Conservation (phyloP, 2,888 invertebrate genomes). For the Tenthredo mesomela region DNA sequence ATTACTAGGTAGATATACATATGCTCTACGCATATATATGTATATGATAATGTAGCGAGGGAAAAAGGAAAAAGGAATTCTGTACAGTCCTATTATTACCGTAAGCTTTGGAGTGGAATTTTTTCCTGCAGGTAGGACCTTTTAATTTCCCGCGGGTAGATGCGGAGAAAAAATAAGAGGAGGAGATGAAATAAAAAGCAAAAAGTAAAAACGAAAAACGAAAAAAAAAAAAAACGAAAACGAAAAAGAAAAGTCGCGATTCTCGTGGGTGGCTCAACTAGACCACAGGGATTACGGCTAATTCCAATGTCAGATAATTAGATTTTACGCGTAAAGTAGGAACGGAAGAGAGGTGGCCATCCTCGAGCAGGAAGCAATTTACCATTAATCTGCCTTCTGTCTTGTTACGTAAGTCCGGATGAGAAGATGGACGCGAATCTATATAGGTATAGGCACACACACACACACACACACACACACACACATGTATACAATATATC, state of each 20-base stretch:
- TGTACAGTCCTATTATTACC: conserved; percentile 21
- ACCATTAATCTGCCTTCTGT: conserved; percentile 41
- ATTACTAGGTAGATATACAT: neutral
- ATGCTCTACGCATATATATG: neutral
- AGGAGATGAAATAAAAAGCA: neutral
- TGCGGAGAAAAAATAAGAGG: neutral
- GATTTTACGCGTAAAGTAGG: conserved; percentile 37
- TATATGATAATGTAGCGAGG: neutral
- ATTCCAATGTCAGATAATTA: conserved; percentile 34
- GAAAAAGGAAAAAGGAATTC: neutral
- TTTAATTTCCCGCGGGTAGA: conserved; percentile 46
- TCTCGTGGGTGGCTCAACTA: conserved; percentile 28
- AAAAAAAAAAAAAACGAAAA: neutral
- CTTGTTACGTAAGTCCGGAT: conserved; percentile 19
- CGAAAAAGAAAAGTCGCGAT: neutral
- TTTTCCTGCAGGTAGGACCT: neutral
- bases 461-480: neutral
- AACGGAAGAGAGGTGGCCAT: neutral
- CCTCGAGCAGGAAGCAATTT: conserved; percentile 29
- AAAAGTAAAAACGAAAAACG: conserved; percentile 4
- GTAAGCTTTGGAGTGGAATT: conserved; percentile 25
- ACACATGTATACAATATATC: neutral
- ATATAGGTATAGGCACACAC: neutral
- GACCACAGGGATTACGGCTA: conserved; percentile 17
- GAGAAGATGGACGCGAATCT: conserved; percentile 15